Base-by-base conservation (phyloP, 2,888 invertebrate species). In the Chrysopilus asiliformis region DNA sequence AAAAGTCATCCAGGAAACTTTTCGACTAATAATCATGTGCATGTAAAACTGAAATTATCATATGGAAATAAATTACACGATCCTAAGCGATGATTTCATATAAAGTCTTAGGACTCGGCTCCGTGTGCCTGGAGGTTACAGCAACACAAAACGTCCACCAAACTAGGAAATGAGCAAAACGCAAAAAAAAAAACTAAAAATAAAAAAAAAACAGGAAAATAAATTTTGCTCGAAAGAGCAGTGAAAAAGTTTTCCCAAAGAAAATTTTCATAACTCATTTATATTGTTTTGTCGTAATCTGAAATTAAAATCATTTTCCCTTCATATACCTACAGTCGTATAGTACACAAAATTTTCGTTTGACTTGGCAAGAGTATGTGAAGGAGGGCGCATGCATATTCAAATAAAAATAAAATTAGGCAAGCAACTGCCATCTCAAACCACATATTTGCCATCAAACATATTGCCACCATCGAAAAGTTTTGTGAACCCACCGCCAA, bases 291-390 rank as follows among this genome's bases (percentile, higher is more conserved):
- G 40, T 43, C 40, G 43, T 43, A 43, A 43, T 43, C 43, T 43
- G 43, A 43, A 43, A 43, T 43, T 43, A 43, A 43, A 43, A 43
- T 43, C 43, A 40, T 43, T 40, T 40, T 36, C 36, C 36, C n/a
- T n/a, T n/a, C n/a, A n/a, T n/a, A n/a, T n/a, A n/a, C n/a, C n/a
- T n/a, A n/a, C n/a, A n/a, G n/a, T n/a, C n/a, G n/a, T n/a, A n/a
- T n/a, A 30, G 13, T 29, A 17, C 22, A 29, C 18, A 4, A 13
- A 4, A n/a, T 10, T 29, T 17, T 30, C 24, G 4, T 20, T 24
- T 24, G 10, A n/a, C n/a, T n/a, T n/a, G n/a, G n/a, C n/a, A n/a
- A n/a, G n/a, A n/a, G n/a, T n/a, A n/a, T n/a, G n/a, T n/a, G n/a
- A n/a, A n/a, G n/a, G n/a, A n/a, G n/a, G n/a, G n/a, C n/a, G n/a